Evolutionary conservation across 2,797 vertebrate genomes (phyloP).

Genomic region (Echiichthys vipera): DNA sequence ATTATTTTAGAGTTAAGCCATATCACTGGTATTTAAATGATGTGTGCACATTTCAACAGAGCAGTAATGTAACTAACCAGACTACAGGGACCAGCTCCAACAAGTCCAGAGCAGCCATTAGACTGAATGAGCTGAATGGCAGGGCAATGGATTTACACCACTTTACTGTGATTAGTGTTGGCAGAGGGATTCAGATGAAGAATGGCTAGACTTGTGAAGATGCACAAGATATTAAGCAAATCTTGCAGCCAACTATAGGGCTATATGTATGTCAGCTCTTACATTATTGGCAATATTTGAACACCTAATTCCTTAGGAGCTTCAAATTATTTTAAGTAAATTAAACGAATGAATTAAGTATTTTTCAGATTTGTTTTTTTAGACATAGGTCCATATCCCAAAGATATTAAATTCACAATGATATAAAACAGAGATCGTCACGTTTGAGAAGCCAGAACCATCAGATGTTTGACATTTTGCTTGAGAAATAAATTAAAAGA

Average conservation of each 20-base stretch:
- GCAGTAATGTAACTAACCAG: conserved; percentile 61
- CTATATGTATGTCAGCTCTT: background rate
- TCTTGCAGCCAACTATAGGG: conserved; percentile 8
- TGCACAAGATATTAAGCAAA: conserved; percentile 31
- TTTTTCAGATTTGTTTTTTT: background rate
- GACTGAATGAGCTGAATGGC: conserved; percentile 60
- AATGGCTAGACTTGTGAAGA: conserved; percentile 40
- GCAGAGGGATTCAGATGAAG: conserved; percentile 61
- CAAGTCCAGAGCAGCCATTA: conserved; percentile 66
- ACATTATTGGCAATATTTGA: background rate
- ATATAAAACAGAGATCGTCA: background rate
- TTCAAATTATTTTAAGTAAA: background rate
- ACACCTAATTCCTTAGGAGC: background rate
- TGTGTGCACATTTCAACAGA: conserved; percentile 53
- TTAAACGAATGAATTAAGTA: background rate
- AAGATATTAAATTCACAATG: background rate
- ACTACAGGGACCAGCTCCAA: conserved; percentile 64
- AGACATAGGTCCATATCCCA: background rate
- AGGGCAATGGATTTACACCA: conserved; percentile 61
- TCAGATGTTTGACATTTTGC: background rate
- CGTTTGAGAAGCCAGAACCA: background rate
- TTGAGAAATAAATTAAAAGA: background rate
- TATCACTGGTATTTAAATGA: conserved; percentile 41
- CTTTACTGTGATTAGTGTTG: conserved; percentile 69
- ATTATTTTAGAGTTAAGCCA: conserved; percentile 54